A percentile compares a stretch with the other conserved stretches of the same genome.
These are phyloP conservation scores for Polymixis lichenea DNA, from an alignment of 2,888 invertebrate species.

Conservation along the genomic window DNA sequence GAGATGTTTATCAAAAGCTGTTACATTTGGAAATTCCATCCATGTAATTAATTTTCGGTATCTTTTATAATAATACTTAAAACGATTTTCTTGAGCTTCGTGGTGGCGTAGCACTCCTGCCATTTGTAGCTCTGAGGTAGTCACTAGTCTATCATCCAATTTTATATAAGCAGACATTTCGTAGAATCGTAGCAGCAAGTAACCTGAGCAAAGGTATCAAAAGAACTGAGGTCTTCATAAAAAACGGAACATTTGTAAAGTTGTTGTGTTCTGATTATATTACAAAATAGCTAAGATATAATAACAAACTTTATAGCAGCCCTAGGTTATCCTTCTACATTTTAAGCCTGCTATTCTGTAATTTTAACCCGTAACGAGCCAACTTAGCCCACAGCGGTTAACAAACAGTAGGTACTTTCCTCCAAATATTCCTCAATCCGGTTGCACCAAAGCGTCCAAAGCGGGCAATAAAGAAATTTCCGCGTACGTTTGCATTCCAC, in stretches of 20 bases:
- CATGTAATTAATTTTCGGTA: conserved; percentile 9
- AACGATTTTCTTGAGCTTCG: not conserved
- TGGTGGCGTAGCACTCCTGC: not conserved
- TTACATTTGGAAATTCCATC: conserved; percentile 28
- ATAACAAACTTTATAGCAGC: not conserved
- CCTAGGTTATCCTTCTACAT: not conserved
- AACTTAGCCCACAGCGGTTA: conserved; percentile 1
- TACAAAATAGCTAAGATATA: not conserved
- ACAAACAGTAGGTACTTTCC: conserved; percentile 27
- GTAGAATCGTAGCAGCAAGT: not conserved
- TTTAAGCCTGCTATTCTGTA: not conserved
- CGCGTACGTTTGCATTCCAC: conserved; percentile 46
- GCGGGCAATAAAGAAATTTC: conserved; percentile 53
- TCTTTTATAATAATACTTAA: conserved; percentile 2
- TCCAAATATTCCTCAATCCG: conserved; percentile 29
- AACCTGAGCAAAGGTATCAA: conserved; percentile 10
- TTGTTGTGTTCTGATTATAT: conserved; percentile 1
- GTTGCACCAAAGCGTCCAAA: conserved; percentile 30
- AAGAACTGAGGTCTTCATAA: conserved; percentile 2
- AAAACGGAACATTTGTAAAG: not conserved
- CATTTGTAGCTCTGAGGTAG: not conserved
- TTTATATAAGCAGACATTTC: not conserved
- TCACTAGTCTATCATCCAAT: conserved; percentile 1
- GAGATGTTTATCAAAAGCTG: conserved; percentile 35
- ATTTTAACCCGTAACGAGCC: not conserved